These are phyloP conservation scores for Echinarachnius parma DNA, from an alignment of 53 echinoderm and acorn worm genomes.

Conservation along the genomic window DNA sequence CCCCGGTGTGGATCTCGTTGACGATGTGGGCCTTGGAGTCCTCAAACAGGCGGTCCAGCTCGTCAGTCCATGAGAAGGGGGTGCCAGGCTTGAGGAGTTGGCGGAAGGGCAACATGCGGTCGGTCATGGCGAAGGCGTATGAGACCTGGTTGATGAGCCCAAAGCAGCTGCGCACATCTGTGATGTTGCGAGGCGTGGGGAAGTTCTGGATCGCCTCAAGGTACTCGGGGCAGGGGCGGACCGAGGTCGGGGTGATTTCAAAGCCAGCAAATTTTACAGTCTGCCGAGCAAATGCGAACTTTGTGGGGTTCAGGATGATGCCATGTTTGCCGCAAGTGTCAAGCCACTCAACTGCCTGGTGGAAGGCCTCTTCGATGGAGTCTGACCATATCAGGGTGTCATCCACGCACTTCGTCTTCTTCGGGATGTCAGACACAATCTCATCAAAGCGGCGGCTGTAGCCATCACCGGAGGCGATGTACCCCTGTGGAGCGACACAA, in stretches of 20 bases:
- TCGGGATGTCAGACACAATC: conserved; percentile 3
- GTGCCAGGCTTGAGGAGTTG: conserved; percentile 28
- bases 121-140: conserved; percentile 11
- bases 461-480: conserved; percentile 20
- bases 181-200: conserved; percentile 5
- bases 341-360: conserved; percentile 22
- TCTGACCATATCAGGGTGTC: conserved; percentile 14
- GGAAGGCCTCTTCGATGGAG: conserved; percentile 1
- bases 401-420: conserved; percentile 24
- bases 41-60: neutral
- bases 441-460: conserved; percentile 35
- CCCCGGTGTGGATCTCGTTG: conserved; percentile 11
- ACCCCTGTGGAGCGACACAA: conserved; percentile 4
- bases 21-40: conserved; percentile 16
- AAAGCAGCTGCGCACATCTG: conserved; percentile 17
- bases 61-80: conserved; percentile 11
- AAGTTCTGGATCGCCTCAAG: conserved; percentile 27
- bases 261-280: conserved; percentile 51
- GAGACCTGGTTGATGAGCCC: conserved; percentile 29
- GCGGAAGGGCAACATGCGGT: conserved; percentile 42
- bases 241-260: conserved; percentile 28
- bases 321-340: conserved; percentile 18
- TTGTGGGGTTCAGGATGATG: conserved; percentile 16
- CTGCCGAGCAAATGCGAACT: neutral
- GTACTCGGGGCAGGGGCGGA: conserved; percentile 34